A percentile compares a stretch with the other conserved stretches of the same genome.
Evolutionary conservation across 1,140 invertebrate genomes (phyloP).

Genomic region (Ridgeia piscesae): DNA sequence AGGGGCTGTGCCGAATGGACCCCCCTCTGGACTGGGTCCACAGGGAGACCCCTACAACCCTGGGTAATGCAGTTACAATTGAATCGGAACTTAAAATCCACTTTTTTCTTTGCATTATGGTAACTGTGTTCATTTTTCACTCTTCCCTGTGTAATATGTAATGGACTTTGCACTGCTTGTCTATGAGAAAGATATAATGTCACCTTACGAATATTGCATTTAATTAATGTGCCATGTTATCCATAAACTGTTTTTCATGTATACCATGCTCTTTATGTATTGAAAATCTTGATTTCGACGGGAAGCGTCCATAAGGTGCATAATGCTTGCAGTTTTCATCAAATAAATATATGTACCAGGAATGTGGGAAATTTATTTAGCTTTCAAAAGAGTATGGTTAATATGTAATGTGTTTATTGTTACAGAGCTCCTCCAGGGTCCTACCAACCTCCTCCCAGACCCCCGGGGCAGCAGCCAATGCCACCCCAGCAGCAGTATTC

Average conservation of each 20-base stretch:
- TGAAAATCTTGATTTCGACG: no score
- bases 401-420: neutral
- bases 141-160: no score
- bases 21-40: neutral
- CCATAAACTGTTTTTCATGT: neutral
- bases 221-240: neutral
- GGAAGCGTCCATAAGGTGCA: no score
- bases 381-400: no score
- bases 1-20: neutral
- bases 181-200: neutral
- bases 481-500: neutral
- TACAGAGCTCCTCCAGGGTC: neutral
- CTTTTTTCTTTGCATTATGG: neutral
- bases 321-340: no score
- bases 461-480: neutral
- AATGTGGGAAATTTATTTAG: no score
- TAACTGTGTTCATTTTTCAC: neutral
- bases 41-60: neutral
- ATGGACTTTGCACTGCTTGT: no score
- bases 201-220: neutral
- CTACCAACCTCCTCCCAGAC: neutral
- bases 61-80: neutral
- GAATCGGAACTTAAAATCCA: neutral
- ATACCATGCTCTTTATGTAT: no score
- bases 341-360: no score